Evolutionary conservation across 2,113 vertebrate species (phyloP).

Genomic region (Megalops atlanticus): DNA sequence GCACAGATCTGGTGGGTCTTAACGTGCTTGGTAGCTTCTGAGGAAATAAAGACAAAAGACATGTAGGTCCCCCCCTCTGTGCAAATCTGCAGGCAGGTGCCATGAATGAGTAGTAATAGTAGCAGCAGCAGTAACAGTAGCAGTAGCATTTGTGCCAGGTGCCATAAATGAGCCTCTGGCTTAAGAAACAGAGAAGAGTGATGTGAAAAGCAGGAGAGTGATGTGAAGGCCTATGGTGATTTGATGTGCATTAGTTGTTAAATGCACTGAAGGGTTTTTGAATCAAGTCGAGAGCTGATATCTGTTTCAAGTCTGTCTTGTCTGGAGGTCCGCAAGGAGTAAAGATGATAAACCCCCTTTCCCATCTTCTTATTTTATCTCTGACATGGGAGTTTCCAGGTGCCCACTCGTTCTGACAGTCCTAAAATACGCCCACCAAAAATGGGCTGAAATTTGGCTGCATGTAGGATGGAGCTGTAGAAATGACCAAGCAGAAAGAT

Average conservation of each 20-base stretch:
- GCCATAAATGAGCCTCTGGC: too few species aligned
- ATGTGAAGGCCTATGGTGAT: too few species aligned
- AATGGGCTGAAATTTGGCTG: background rate
- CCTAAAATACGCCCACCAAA: background rate
- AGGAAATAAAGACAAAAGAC: background rate
- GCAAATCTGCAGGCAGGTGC: background rate
- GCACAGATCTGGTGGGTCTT: background rate
- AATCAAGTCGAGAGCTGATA: background rate
- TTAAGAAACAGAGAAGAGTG: too few species aligned
- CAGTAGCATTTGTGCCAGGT: too few species aligned
- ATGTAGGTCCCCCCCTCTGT: background rate
- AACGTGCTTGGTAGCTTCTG: background rate
- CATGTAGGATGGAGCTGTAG: background rate
- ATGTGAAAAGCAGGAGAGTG: too few species aligned
- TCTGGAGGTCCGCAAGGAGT: background rate
- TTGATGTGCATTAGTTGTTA: background rate
- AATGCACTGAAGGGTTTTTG: background rate
- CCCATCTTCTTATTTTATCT: too few species aligned
- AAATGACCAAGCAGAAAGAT: background rate
- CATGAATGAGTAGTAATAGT: too few species aligned
- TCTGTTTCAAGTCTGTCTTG: background rate
- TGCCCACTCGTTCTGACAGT: too few species aligned
- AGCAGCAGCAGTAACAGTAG: too few species aligned
- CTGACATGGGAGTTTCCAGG: too few species aligned
- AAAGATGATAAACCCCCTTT: too few species aligned